Percentiles rank a stretch among this genome's conserved stretches.
phyloP scores from a whole-genome alignment of 2,797 vertebrate species.

The Acipenser oxyrinchus region DNA sequence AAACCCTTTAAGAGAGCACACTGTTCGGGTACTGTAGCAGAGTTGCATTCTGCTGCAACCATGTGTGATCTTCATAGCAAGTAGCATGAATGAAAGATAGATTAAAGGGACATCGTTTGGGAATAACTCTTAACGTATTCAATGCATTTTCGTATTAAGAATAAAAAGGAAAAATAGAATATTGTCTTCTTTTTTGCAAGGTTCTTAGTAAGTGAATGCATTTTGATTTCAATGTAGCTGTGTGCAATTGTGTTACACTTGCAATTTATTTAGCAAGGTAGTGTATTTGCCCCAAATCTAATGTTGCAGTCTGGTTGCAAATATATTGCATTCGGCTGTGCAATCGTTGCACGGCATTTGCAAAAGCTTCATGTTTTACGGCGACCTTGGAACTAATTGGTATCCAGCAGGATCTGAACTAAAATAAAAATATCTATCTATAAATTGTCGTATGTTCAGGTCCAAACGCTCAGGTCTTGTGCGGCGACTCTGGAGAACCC shows the following conservation, averaged over 20 bases:
- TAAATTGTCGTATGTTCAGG: constrained; percentile 96
- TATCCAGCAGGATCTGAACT: constrained; percentile 45
- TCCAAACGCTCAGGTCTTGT: constrained; percentile 98
- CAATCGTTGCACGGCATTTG: constrained; percentile 60
- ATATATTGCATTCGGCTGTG: constrained; percentile 58
- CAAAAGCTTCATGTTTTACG: constrained; percentile 60
- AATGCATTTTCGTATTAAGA: constrained; percentile 2
- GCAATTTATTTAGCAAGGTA: constrained; percentile 40
- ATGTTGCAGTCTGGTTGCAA: constrained; percentile 56
- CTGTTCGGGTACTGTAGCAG: constrained; percentile 32
- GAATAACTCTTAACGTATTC: constrained; percentile 6
- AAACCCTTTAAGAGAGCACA: constrained; percentile 45
- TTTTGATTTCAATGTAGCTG: constrained; percentile 44
- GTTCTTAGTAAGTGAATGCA: constrained; percentile 38
- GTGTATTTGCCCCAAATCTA: constrained; percentile 39
- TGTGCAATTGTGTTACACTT: constrained; percentile 37
- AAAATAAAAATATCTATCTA: constrained; percentile 52
- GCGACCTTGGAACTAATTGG: constrained; percentile 43
- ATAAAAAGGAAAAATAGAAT: not conserved
- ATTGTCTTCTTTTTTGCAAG: constrained; percentile 6
- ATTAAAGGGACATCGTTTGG: constrained; percentile 11
- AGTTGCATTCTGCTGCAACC: constrained; percentile 17
- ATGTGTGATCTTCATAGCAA: not conserved
- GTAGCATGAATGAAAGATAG: constrained; percentile 18
- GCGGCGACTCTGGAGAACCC: constrained; percentile 98